phyloP scores from a whole-genome alignment of 1,140 invertebrate species.

The Drosophila lowei region DNA sequence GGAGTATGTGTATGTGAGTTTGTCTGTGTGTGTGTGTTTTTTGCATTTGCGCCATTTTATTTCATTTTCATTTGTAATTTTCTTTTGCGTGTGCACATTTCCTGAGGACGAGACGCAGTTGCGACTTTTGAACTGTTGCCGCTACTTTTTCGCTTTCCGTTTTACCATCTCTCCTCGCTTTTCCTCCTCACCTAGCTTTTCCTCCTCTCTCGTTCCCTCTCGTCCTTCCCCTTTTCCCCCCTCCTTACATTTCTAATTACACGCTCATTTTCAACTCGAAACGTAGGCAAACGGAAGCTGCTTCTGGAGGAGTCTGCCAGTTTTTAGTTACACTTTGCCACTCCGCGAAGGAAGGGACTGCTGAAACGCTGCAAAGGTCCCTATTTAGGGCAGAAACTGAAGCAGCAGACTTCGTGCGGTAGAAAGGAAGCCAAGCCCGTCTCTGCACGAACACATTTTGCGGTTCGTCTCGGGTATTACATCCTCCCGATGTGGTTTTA shows the following conservation, averaged over 20 bases:
- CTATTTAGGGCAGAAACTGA: not conserved
- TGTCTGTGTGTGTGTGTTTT: slow-evolving; percentile 27
- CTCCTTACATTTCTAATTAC: slow-evolving; percentile 72
- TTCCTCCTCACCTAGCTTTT: not conserved
- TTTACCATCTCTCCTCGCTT: not conserved
- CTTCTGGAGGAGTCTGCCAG: slow-evolving; percentile 30
- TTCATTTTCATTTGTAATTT: slow-evolving; percentile 69
- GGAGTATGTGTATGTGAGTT: not conserved
- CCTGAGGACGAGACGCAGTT: slow-evolving; percentile 45
- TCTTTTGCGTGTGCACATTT: slow-evolving; percentile 66
- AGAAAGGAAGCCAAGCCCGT: too few relatives aligned
- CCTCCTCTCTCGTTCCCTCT: not conserved
- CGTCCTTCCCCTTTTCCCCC: too few relatives aligned
- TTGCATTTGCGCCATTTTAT: slow-evolving; percentile 70
- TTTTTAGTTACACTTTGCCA: slow-evolving; percentile 15
- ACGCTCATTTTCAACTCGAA: slow-evolving; percentile 69
- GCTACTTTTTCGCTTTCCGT: slow-evolving; percentile 25
- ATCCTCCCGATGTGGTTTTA: too few relatives aligned
- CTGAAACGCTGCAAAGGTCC: too few relatives aligned
- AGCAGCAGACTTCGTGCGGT: not conserved
- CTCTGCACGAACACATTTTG: too few relatives aligned
- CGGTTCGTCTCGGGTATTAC: too few relatives aligned
- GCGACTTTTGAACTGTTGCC: slow-evolving; percentile 53
- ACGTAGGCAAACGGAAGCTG: slow-evolving; percentile 50
- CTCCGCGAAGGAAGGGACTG: too few relatives aligned